phyloP scores from a whole-genome alignment of 1,140 invertebrate genomes.

The Eupristina koningsbergeri region DNA sequence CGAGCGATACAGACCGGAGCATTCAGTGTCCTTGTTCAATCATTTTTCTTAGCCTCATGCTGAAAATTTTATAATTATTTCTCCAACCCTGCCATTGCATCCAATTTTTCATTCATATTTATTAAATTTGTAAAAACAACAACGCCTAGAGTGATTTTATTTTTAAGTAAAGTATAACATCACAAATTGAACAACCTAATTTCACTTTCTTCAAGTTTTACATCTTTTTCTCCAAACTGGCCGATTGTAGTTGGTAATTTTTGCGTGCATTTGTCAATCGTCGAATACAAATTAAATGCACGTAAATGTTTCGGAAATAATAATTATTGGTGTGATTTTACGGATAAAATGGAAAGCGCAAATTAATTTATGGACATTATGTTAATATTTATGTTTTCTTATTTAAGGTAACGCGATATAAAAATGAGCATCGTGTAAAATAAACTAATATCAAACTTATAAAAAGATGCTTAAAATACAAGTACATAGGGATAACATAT shows the following conservation, averaged over 20 bases:
- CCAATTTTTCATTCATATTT: not conserved
- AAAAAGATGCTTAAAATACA: not conserved
- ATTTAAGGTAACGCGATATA: too few species aligned
- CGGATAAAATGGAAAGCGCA: too few species aligned
- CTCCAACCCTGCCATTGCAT: not conserved
- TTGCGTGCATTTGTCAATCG: not conserved
- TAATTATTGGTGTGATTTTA: too few species aligned
- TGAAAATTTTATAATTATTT: not conserved
- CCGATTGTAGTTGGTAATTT: not conserved
- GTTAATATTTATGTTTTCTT: too few species aligned
- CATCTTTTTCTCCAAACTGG: not conserved
- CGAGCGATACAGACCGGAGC: not conserved
- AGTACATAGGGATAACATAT: not conserved
- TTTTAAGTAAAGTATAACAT: not conserved
- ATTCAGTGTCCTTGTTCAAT: not conserved
- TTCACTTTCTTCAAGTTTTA: not conserved
- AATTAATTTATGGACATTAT: too few species aligned
- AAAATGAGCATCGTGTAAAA: too few species aligned
- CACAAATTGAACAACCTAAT: not conserved
- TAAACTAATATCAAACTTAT: not conserved
- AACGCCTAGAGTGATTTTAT: not conserved
- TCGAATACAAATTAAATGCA: too few species aligned
- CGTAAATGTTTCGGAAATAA: too few species aligned
- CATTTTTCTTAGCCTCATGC: not conserved
- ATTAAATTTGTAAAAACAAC: not conserved